Base-by-base conservation (phyloP, 2,888 invertebrate species). In the Ectemnius cavifrons region DNA sequence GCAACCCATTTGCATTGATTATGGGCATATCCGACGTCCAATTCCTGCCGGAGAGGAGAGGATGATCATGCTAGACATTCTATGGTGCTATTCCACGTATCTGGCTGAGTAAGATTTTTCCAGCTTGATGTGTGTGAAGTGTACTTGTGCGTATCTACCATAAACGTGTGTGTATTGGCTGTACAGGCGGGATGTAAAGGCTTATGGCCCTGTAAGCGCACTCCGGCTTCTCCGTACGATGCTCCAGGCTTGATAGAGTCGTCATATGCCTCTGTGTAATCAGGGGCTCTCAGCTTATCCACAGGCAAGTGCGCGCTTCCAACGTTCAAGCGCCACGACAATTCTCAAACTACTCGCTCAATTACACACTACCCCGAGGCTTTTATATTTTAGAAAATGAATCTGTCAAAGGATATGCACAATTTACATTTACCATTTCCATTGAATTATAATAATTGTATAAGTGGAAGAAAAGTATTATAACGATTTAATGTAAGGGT, bases 261-360 rank as follows among this genome's bases (percentile, higher is more conserved):
- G 86, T 87, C 86, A 86, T 85, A 79, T 74, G 81, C 80, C 81
- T 84, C 77, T 69, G 79, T 79, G 79, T 80, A 84, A 87, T 85
- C 84, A 85, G 84, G 79, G 84, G 82, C 84, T 86, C 85, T 84
- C 84, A 86, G 82, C 77, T 80, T 71, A 71, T 27, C 63, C 37
- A 28, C 46, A 52, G 62, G 47, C 63, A 11, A 63, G 0, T 45
- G 14, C 52, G 16, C n/a, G 52, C 18, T 52, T 18, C 52, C 27
- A 14, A 27, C 20, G 16, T 16, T 11, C 11, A 20, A 58, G 58
- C 20, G 20, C 58, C 37, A 11, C 8, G 37, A 37, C 37, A 37
- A 27, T 23, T 58, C 20, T 8, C 14, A 58, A 6, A 14, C n/a
- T n/a, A 52, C 58, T 58, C 58, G 27, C 6, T 27, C 58, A 5